These are phyloP conservation scores for Apolygus lucorum DNA, from an alignment of 1,140 invertebrate species.

Conservation along the genomic window DNA sequence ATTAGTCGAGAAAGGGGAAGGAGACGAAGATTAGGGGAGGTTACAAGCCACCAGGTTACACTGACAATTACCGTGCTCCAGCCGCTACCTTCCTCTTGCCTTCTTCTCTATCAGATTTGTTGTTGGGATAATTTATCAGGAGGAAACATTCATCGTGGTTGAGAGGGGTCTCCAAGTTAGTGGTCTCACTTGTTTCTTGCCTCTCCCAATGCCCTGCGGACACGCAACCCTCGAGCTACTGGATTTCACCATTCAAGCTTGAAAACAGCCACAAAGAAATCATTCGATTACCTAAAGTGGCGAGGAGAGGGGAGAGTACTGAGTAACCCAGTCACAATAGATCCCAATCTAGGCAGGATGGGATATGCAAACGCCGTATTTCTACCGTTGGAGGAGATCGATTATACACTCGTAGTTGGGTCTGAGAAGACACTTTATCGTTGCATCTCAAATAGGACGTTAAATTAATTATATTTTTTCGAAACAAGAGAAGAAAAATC, in stretches of 20 bases:
- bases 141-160: conserved; percentile 10
- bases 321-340: too few relatives aligned
- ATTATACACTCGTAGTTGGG: too few relatives aligned
- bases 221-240: conserved; percentile 6
- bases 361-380: too few relatives aligned
- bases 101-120: conserved; percentile 12
- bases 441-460: too few relatives aligned
- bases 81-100: conserved; percentile 1
- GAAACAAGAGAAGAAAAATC: too few relatives aligned
- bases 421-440: too few relatives aligned
- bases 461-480: too few relatives aligned
- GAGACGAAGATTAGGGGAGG: background rate
- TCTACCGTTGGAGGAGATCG: too few relatives aligned
- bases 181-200: conserved; percentile 10
- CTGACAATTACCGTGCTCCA: conserved; percentile 16
- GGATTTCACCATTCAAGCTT: conserved; percentile 4
- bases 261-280: too few relatives aligned
- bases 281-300: too few relatives aligned
- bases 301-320: too few relatives aligned
- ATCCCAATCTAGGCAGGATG: too few relatives aligned
- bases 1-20: background rate
- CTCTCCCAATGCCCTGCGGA: background rate
- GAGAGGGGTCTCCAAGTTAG: background rate
- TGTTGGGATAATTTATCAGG: conserved; percentile 12
- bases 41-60: conserved; percentile 20